These are phyloP conservation scores for Dynastes grantii DNA, from an alignment of 2,888 invertebrate genomes.

Conservation along the genomic window DNA sequence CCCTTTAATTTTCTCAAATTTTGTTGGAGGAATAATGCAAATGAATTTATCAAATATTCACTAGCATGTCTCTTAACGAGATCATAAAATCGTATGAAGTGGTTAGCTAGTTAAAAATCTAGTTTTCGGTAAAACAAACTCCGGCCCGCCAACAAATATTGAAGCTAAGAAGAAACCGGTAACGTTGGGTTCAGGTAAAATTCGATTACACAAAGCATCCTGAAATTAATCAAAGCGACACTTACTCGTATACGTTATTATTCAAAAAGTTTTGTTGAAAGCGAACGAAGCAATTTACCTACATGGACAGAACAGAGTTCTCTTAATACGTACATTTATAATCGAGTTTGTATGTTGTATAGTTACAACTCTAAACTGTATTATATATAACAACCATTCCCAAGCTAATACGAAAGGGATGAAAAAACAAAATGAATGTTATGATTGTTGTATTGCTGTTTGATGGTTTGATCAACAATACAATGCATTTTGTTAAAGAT, in stretches of 20 bases:
- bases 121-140: constrained; percentile 9
- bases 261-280: constrained; percentile 37
- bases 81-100: not conserved
- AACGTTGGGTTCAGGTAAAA: constrained; percentile 8
- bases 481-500: too few relatives aligned
- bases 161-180: constrained; percentile 5
- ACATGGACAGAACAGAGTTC: not conserved
- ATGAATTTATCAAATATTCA: too few relatives aligned
- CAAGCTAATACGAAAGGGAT: constrained; percentile 3
- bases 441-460: too few relatives aligned
- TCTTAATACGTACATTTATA: not conserved
- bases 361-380: not conserved
- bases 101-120: constrained; percentile 11
- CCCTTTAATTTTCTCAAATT: too few relatives aligned
- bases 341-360: constrained; percentile 12
- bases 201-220: constrained; percentile 32
- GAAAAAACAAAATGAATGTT: not conserved
- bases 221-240: constrained; percentile 37
- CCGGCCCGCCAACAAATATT: not conserved
- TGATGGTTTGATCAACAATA: too few relatives aligned
- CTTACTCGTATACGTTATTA: constrained; percentile 18
- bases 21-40: too few relatives aligned
- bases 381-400: constrained; percentile 5
- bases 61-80: too few relatives aligned
- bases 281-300: constrained; percentile 32